Percentiles rank a stretch among this genome's conserved stretches.
phyloP scores from a whole-genome alignment of 2,888 invertebrate genomes.

The Macrosoma leucophasiata region DNA sequence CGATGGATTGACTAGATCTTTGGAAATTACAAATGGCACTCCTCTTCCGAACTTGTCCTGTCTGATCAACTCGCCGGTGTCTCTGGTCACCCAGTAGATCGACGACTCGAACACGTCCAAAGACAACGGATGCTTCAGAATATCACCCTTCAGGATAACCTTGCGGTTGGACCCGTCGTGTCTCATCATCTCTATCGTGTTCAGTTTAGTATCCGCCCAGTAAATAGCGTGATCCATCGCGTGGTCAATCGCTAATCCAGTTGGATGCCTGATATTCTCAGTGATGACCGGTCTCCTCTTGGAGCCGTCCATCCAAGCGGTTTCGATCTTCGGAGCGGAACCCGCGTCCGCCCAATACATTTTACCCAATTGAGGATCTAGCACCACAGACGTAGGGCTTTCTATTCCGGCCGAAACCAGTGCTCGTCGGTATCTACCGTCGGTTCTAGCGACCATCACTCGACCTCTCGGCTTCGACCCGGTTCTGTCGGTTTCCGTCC shows the following conservation, averaged over 20 bases:
- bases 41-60: slow-evolving; percentile 99
- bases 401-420: slow-evolving; percentile 87
- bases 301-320: slow-evolving; percentile 97
- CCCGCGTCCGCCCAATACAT: slow-evolving; percentile 98
- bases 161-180: slow-evolving; percentile 87
- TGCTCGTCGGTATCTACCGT: slow-evolving; percentile 91
- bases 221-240: slow-evolving; percentile 92
- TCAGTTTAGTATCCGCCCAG: slow-evolving; percentile 96
- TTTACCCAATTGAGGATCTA: slow-evolving; percentile 89
- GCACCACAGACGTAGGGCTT: slow-evolving; percentile 90
- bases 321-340: slow-evolving; percentile 93
- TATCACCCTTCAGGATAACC: slow-evolving; percentile 82
- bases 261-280: slow-evolving; percentile 89
- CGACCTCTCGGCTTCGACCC: slow-evolving; percentile 85
- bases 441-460: slow-evolving; percentile 91
- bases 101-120: slow-evolving; percentile 96
- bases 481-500: slow-evolving; percentile 90
- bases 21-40: slow-evolving; percentile 87
- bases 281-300: slow-evolving; percentile 88
- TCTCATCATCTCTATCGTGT: slow-evolving; percentile 90
- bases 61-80: slow-evolving; percentile 88
- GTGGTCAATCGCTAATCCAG: slow-evolving; percentile 93
- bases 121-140: slow-evolving; percentile 86
- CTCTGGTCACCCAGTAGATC: slow-evolving; percentile 94
- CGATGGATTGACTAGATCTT: slow-evolving; percentile 89